A percentile compares a stretch with the other conserved stretches of the same genome.
Conservation (phyloP, 2,888 invertebrate species). For the Noctua janthina region DNA sequence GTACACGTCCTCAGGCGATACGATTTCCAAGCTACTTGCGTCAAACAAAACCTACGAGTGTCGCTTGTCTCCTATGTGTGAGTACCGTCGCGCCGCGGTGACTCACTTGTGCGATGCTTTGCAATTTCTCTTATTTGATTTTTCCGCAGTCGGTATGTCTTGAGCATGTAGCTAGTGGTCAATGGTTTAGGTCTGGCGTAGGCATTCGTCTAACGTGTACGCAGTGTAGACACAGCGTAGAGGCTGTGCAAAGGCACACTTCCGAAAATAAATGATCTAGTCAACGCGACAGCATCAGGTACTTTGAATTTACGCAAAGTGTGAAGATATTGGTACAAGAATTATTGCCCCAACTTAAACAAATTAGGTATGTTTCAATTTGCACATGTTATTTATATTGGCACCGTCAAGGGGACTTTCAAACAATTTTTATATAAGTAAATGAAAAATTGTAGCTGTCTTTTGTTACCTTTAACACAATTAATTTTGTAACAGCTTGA, state of each 20-base stretch:
- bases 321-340: neutral
- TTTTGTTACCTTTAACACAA: constrained; percentile 23
- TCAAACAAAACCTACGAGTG: neutral
- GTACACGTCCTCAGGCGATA: neutral
- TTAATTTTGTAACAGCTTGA: constrained; percentile 32
- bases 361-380: neutral
- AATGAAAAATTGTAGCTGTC: constrained; percentile 11
- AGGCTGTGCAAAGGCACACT: neutral
- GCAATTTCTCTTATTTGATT: neutral
- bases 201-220: neutral
- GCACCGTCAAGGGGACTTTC: neutral
- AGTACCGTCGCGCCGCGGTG: neutral
- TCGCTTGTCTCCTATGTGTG: neutral
- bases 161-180: neutral
- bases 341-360: neutral
- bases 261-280: neutral
- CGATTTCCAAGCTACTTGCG: neutral
- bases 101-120: neutral
- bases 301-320: neutral
- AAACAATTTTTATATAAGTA: constrained; percentile 1
- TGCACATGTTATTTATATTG: neutral
- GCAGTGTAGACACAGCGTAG: neutral
- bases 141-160: neutral
- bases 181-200: neutral
- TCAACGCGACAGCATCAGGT: neutral